Evolutionary conservation across 1,140 invertebrate species (phyloP), one percentile per base, ranked within the genome.

Genomic region (Drosophila prosaltans): DNA sequence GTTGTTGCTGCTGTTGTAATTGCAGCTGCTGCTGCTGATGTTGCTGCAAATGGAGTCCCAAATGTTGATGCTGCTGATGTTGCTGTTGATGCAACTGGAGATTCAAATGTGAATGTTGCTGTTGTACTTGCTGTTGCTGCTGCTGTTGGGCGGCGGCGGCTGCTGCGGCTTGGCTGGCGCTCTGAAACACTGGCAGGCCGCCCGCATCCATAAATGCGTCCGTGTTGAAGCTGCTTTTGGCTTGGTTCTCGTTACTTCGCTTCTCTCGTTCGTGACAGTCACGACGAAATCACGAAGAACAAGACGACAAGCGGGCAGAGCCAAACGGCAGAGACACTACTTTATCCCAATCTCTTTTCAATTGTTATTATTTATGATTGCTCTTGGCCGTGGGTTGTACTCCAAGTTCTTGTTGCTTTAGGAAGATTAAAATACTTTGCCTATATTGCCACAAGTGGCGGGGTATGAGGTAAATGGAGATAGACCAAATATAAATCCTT

Each of bases 181-280:
- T 92, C 80, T 92, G 91, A 74, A 91, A 92, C 65, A 92, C 91
- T 85, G 91, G 91, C 79, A 92, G 80, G 78, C 91, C 91, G 79
- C 91, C 91, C 81, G 91, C 91, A 92, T 92, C 91, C 91, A 92
- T 92, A 92, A 92, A 92, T 91, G 90, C 86, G 80, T 88, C 83
- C 83, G 83, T 88, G 84, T 70, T 88, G 83, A 89, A 84, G 80
- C 84, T 89, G 80, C 84, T 89, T 89, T 89, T 73, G 65, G 28
- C 57, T 81, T 77, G 72, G 68, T 69, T 69, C 81, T 91, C 78
- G 89, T 89, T 89, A 79, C 88, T 88, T 91, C 89, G 88, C 83
- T 79, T 65, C 82, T 80, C 76, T 83, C 81, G 81, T 89, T 81
- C 85, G 82, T 86, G 83, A 86, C 82, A 74, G 83, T 39, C 16